These are phyloP conservation scores for Oeneis ivallda DNA, from an alignment of 2,888 invertebrate species.

Conservation along the genomic window DNA sequence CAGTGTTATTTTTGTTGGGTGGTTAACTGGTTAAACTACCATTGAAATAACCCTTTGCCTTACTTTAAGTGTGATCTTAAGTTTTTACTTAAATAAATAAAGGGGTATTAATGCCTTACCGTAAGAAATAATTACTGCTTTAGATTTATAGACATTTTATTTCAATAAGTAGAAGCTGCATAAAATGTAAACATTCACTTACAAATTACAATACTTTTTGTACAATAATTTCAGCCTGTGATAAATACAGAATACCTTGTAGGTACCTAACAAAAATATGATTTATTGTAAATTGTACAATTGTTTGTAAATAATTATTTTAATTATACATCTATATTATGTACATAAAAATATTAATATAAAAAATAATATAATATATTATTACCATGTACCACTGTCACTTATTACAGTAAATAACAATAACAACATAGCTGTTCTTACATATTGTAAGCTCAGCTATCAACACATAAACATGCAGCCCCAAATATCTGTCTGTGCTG, in stretches of 20 bases:
- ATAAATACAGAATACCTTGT: background rate
- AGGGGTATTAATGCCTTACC: background rate
- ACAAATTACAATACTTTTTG: background rate
- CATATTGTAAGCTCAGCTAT: background rate
- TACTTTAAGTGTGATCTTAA: too few relatives aligned
- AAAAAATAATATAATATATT: background rate
- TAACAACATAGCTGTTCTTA: background rate
- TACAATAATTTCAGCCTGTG: background rate
- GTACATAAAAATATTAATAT: background rate
- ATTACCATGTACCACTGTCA: background rate
- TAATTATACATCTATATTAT: background rate
- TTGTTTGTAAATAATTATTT: background rate
- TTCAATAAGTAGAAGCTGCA: background rate
- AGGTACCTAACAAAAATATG: background rate
- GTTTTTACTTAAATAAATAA: background rate
- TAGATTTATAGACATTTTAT: background rate
- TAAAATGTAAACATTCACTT: background rate
- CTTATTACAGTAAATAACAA: background rate
- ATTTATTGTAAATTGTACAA: background rate
- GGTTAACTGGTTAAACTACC: too few relatives aligned
- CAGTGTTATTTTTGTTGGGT: too few relatives aligned
- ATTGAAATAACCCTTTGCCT: too few relatives aligned
- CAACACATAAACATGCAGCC: background rate
- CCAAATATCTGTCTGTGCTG: background rate
- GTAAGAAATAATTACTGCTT: background rate